These are phyloP conservation scores for Heliconius hortense DNA, from an alignment of 2,888 invertebrate species.

Conservation along the genomic window DNA sequence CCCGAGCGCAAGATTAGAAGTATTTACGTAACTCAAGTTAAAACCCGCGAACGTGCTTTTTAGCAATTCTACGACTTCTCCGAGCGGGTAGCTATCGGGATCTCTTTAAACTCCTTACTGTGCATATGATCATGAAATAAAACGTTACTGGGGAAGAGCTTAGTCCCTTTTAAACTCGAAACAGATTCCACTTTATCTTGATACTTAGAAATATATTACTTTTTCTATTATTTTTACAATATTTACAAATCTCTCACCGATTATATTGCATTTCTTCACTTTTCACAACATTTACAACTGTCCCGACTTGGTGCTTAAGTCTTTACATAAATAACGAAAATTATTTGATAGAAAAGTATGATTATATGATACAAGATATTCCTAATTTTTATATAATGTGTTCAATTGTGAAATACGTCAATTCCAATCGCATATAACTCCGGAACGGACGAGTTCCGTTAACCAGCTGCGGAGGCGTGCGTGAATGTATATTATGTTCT, in stretches of 20 bases:
- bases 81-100: slow-evolving; percentile 54
- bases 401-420: slow-evolving; percentile 14
- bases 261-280: not conserved
- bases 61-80: slow-evolving; percentile 66
- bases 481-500: slow-evolving; percentile 80
- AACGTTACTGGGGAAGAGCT: slow-evolving; percentile 39
- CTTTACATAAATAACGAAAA: not conserved
- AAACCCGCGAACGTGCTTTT: slow-evolving; percentile 66
- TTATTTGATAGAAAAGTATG: not conserved
- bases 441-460: slow-evolving; percentile 57
- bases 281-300: not conserved
- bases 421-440: slow-evolving; percentile 50
- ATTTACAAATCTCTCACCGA: not conserved
- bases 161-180: slow-evolving; percentile 23
- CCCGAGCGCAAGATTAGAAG: slow-evolving; percentile 67
- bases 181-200: not conserved
- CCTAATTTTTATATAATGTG: not conserved
- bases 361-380: not conserved
- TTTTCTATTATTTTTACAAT: slow-evolving; percentile 2
- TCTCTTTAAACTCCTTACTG: slow-evolving; percentile 42
- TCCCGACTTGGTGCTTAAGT: not conserved
- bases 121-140: slow-evolving; percentile 42
- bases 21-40: slow-evolving; percentile 65
- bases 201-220: not conserved
- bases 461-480: slow-evolving; percentile 68